Conservation (phyloP, 1,140 invertebrate genomes). For the Sinonovacula constricta region DNA sequence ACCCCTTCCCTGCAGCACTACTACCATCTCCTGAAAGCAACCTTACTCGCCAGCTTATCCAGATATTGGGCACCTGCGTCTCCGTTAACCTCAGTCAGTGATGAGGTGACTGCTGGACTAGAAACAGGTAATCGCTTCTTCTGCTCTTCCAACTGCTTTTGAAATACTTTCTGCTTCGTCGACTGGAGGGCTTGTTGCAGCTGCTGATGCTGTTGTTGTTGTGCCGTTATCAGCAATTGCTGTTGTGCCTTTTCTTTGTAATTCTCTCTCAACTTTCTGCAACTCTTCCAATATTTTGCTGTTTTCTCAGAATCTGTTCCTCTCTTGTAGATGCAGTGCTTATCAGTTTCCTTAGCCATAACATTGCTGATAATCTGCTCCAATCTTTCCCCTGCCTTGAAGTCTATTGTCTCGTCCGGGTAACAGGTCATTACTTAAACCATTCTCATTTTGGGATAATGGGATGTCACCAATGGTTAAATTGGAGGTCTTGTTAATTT, state of each 20-base stretch:
- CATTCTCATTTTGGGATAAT: constrained; percentile 39
- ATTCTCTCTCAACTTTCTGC: constrained; percentile 87
- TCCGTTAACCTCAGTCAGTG: too few species aligned
- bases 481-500: constrained; percentile 36
- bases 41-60: constrained; percentile 54
- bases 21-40: not conserved
- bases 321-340: constrained; percentile 79
- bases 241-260: constrained; percentile 84
- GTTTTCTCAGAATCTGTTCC: constrained; percentile 86
- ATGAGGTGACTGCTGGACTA: constrained; percentile 37
- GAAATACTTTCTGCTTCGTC: constrained; percentile 34
- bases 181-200: constrained; percentile 47
- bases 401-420: constrained; percentile 55
- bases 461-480: constrained; percentile 37
- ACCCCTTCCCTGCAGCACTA: too few species aligned
- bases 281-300: constrained; percentile 89
- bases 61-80: constrained; percentile 52
- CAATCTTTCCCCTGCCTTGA: constrained; percentile 76
- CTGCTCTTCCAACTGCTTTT: constrained; percentile 45
- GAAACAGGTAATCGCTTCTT: constrained; percentile 20
- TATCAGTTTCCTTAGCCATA: constrained; percentile 77
- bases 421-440: constrained; percentile 43
- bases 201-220: constrained; percentile 67
- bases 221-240: constrained; percentile 77
- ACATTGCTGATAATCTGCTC: constrained; percentile 78